Conservation (phyloP, 2,888 invertebrate species). For the Andrena camellia region DNA sequence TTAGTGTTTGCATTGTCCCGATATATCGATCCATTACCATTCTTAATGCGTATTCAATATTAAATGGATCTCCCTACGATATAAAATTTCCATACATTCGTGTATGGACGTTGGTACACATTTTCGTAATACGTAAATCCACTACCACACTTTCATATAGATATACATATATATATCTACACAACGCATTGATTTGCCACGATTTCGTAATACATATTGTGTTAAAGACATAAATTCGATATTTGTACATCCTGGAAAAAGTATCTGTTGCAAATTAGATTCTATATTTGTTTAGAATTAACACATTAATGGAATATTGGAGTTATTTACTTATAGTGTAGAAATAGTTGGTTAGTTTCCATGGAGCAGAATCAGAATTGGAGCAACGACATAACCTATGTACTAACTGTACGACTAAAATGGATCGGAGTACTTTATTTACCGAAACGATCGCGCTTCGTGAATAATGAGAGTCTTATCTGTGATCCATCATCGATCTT, state of each 20-base stretch:
- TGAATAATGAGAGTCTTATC: conserved; percentile 31
- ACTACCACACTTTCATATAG: conserved; percentile 14
- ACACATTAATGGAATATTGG: neutral
- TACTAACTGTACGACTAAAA: neutral
- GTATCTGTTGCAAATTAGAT: neutral
- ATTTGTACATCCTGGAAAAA: neutral
- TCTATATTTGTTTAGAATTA: neutral
- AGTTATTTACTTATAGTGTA: neutral
- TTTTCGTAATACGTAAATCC: conserved; percentile 24
- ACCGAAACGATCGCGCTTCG: neutral
- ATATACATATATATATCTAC: too few species aligned
- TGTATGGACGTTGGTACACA: conserved; percentile 36
- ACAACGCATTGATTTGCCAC: conserved; percentile 33
- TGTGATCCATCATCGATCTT: conserved; percentile 1
- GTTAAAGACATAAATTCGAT: conserved; percentile 9
- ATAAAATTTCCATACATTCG: conserved; percentile 26
- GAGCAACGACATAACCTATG: neutral
- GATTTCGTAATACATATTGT: conserved; percentile 43
- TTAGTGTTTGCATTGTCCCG: conserved; percentile 43
- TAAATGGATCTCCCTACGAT: conserved; percentile 26
- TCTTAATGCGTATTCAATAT: conserved; percentile 38
- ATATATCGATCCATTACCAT: conserved; percentile 33
- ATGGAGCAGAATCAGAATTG: neutral
- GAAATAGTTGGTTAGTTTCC: neutral
- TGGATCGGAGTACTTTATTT: conserved; percentile 12